Percentiles rank a stretch among this genome's conserved stretches.
These are phyloP conservation scores for Himalopsyche kuldschensis DNA, from an alignment of 2,888 invertebrate species.

Conservation along the genomic window DNA sequence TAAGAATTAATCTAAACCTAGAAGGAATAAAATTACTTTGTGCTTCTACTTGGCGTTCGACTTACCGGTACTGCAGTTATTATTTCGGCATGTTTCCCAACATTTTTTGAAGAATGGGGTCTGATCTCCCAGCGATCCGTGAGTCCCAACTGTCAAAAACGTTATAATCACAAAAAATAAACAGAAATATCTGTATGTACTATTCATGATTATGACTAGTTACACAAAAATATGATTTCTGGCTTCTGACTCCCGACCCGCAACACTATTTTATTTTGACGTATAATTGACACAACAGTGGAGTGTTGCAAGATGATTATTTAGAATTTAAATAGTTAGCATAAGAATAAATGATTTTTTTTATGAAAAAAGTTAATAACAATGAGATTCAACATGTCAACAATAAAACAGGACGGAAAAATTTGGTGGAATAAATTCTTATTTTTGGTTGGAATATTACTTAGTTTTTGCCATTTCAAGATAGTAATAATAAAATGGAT, in stretches of 20 bases:
- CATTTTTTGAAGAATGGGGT: constrained; percentile 57
- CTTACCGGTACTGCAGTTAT: constrained; percentile 53
- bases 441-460: no score
- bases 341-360: no score
- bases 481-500: no score
- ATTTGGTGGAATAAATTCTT: no score
- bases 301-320: background rate
- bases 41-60: background rate
- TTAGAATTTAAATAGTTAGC: no score
- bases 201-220: constrained; percentile 5
- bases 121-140: constrained; percentile 52
- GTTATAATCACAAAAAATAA: constrained; percentile 2
- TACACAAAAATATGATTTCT: background rate
- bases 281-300: constrained; percentile 5
- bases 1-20: no score
- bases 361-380: no score
- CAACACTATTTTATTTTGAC: constrained; percentile 4
- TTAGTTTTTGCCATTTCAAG: no score
- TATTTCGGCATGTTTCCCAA: constrained; percentile 50
- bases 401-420: no score
- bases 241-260: background rate
- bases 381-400: no score
- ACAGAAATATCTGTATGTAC: background rate
- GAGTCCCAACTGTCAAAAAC: background rate
- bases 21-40: no score